Percentiles rank a stretch among this genome's conserved stretches.
Conservation (phyloP, 2,888 invertebrate genomes). For the Tiliacea citrago region DNA sequence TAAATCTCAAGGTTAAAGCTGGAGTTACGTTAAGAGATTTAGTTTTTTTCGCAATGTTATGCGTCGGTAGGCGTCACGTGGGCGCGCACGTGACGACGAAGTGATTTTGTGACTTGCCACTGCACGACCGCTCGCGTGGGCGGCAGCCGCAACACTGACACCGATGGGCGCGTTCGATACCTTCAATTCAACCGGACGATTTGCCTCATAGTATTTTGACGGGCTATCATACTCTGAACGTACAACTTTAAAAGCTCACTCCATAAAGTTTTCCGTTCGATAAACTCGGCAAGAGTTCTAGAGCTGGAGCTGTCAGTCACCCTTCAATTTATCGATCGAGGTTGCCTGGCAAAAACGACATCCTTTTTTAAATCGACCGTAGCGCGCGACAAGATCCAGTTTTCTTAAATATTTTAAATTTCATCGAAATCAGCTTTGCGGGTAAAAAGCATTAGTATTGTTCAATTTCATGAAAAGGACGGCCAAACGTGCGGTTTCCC, state of each 20-base stretch:
- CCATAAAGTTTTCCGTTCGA: conserved; percentile 28
- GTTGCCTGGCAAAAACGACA: conserved; percentile 70
- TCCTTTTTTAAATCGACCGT: conserved; percentile 64
- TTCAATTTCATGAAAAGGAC: conserved; percentile 79
- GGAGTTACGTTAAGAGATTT: conserved; percentile 84
- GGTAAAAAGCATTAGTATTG: conserved; percentile 80
- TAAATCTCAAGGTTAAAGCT: conserved; percentile 87
- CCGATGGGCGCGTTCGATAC: conserved; percentile 68
- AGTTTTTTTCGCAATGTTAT: conserved; percentile 89
- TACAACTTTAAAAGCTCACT: conserved; percentile 44
- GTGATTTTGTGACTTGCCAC: conserved; percentile 78
- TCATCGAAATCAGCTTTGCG: conserved; percentile 72
- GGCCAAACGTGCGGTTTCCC: conserved; percentile 83
- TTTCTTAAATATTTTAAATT: conserved; percentile 77
- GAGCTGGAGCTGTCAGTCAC: conserved; percentile 68
- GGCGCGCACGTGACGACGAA: conserved; percentile 87
- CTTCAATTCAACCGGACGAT: conserved; percentile 65
- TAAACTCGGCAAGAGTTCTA: conserved; percentile 41
- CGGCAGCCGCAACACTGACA: conserved; percentile 80
- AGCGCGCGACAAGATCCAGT: conserved; percentile 73
- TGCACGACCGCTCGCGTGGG: conserved; percentile 85
- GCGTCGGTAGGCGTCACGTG: conserved; percentile 87
- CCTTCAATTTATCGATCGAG: conserved; percentile 72
- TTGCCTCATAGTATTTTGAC: conserved; percentile 70
- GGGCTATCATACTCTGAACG: conserved; percentile 59